Conservation (phyloP, 1,140 invertebrate species). For the Eurosta solidaginis region DNA sequence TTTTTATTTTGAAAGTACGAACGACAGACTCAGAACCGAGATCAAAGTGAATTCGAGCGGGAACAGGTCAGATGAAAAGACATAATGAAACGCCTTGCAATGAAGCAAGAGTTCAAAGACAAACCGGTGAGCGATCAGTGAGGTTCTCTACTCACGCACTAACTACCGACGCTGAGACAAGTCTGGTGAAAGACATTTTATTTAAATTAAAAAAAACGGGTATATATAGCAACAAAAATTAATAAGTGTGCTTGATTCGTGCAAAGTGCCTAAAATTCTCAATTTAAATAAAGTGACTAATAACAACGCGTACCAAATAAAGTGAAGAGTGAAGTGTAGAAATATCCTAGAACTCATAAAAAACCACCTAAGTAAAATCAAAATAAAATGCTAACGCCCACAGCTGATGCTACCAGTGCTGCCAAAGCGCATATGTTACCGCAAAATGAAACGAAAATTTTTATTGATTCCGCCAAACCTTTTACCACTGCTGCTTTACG, state of each 20-base stretch:
- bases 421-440: constrained; percentile 2
- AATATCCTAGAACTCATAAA: background rate
- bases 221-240: no score
- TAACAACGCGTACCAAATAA: no score
- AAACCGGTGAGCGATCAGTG: background rate
- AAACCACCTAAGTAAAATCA: background rate
- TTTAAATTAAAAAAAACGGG: no score
- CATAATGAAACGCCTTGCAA: background rate
- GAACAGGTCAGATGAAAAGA: constrained; percentile 14
- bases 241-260: no score
- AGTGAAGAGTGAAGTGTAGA: no score
- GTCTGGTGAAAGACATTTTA: no score
- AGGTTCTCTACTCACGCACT: background rate
- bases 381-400: background rate
- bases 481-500: background rate
- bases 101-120: background rate
- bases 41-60: background rate
- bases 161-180: no score
- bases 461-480: background rate
- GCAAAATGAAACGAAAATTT: background rate
- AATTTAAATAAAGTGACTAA: no score
- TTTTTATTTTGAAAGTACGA: no score
- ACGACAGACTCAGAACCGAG: no score
- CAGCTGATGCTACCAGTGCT: background rate
- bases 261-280: no score